phyloP scores from a whole-genome alignment of 2,888 invertebrate genomes.

The Apamea anceps region DNA sequence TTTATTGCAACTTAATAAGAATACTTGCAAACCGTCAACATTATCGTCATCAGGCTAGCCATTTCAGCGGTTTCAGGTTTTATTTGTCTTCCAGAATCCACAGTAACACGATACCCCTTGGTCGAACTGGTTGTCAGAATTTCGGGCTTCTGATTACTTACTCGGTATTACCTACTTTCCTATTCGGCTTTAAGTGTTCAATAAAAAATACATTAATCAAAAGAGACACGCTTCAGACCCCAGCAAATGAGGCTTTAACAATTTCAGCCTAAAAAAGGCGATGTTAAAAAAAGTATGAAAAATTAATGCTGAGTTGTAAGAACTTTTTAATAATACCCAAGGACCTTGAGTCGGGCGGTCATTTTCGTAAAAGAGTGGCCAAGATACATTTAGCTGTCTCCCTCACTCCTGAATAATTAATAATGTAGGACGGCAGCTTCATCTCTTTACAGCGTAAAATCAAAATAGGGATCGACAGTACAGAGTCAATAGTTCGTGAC shows the following conservation, averaged over 20 bases:
- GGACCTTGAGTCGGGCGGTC: slow-evolving; percentile 19
- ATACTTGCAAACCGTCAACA: too few relatives aligned
- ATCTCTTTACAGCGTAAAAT: slow-evolving; percentile 57
- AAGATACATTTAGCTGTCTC: slow-evolving; percentile 15
- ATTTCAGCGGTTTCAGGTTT: too few relatives aligned
- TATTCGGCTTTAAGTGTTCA: background rate
- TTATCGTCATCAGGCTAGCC: too few relatives aligned
- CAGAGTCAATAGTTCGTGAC: slow-evolving; percentile 63
- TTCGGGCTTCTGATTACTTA: background rate
- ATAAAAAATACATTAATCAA: background rate
- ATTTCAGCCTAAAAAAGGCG: slow-evolving; percentile 3
- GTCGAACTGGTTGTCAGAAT: background rate
- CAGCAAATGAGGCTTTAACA: background rate
- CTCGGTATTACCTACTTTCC: background rate
- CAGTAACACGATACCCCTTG: background rate
- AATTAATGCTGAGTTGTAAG: slow-evolving; percentile 17
- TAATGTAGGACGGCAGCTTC: slow-evolving; percentile 1
- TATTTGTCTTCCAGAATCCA: background rate
- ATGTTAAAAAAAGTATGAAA: slow-evolving; percentile 17
- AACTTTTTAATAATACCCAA: slow-evolving; percentile 20
- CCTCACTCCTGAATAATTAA: slow-evolving; percentile 24
- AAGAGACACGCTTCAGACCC: too few relatives aligned
- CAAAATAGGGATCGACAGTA: slow-evolving; percentile 47
- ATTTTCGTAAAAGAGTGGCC: too few relatives aligned
- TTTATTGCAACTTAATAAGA: too few relatives aligned